phyloP scores from a whole-genome alignment of 2,888 invertebrate genomes.

The Dryomyza anilis region DNA sequence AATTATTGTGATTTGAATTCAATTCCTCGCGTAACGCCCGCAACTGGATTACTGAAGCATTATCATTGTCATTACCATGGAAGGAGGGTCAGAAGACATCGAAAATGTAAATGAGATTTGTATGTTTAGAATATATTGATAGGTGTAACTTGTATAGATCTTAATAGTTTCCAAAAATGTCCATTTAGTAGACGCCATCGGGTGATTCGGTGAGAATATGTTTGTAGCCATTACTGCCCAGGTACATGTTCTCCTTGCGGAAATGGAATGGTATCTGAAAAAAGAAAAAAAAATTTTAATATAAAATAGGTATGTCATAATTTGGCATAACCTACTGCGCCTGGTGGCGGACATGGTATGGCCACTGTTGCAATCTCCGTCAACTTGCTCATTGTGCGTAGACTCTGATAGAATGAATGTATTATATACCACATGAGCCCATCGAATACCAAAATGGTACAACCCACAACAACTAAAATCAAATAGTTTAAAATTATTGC shows the following conservation, averaged over 20 bases:
- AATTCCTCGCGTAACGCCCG: constrained; percentile 4
- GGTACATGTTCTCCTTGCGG: constrained; percentile 59
- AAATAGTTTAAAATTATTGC: background rate
- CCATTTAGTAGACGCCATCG: constrained; percentile 50
- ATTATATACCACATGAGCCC: constrained; percentile 57
- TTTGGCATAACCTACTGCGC: constrained; percentile 47
- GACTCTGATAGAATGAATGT: constrained; percentile 55
- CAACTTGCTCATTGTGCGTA: constrained; percentile 58
- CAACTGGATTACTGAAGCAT: too few relatives aligned
- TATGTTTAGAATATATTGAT: too few relatives aligned
- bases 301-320: background rate
- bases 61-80: constrained; percentile 5
- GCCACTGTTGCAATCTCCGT: constrained; percentile 61
- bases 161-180: too few relatives aligned
- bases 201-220: constrained; percentile 57
- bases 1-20: constrained; percentile 6
- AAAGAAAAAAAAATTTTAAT: background rate
- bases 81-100: background rate
- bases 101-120: background rate
- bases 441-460: constrained; percentile 50
- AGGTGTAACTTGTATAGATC: too few relatives aligned
- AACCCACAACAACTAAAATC: constrained; percentile 48
- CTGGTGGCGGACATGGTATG: constrained; percentile 60
- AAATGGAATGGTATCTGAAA: constrained; percentile 58
- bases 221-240: constrained; percentile 60